Evolutionary conservation across 2,113 vertebrate genomes (phyloP).

Genomic region (Cygnus atratus): DNA sequence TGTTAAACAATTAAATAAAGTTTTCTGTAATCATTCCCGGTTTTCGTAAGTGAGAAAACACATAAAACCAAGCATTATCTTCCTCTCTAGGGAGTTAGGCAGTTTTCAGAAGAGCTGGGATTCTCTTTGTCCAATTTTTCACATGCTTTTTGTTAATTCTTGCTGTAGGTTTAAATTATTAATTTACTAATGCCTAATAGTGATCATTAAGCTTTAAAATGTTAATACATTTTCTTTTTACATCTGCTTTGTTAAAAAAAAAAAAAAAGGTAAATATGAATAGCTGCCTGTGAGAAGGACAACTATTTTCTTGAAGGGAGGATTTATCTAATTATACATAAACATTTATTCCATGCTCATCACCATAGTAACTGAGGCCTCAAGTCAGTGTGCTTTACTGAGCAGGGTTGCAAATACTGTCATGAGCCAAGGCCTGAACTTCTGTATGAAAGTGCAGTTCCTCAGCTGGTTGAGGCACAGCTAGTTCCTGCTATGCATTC

Average conservation of each 20-base stretch:
- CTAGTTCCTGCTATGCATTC: background rate
- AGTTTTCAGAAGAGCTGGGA: background rate
- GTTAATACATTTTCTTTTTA: background rate
- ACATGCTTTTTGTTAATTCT: background rate
- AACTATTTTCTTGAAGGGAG: conserved; percentile 1
- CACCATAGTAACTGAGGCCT: conserved; percentile 41
- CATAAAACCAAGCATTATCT: background rate
- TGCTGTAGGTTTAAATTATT: background rate
- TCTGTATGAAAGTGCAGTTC: background rate
- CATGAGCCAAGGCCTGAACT: background rate
- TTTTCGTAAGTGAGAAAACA: background rate
- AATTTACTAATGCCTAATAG: background rate
- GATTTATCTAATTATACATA: conserved; percentile 38
- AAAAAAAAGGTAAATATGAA: background rate
- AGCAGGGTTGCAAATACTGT: background rate
- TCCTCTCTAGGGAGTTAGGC: background rate
- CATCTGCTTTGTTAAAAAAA: background rate
- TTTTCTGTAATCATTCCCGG: background rate
- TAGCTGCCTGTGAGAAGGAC: conserved; percentile 2
- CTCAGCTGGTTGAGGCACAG: background rate
- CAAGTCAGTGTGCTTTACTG: conserved; percentile 3
- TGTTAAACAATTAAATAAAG: background rate
- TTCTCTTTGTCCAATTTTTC: background rate
- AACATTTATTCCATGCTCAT: conserved; percentile 50
- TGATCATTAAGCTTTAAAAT: background rate